Conservation (phyloP, 2,888 invertebrate genomes). For the Hetaerina titia region DNA sequence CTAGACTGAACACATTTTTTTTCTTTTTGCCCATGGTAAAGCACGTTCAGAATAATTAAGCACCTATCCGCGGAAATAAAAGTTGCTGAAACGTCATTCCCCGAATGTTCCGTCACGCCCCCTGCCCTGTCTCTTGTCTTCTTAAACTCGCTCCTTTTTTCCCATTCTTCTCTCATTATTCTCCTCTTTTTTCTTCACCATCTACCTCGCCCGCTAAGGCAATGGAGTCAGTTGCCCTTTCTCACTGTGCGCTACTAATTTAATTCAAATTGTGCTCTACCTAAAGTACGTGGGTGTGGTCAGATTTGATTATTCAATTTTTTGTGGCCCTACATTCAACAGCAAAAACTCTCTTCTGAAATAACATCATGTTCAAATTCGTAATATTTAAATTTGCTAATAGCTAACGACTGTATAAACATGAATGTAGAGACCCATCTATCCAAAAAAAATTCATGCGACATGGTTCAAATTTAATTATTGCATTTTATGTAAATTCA, state of each 20-base stretch:
- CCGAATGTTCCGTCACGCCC: neutral
- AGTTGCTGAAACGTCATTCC: neutral
- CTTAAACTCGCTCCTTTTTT: neutral
- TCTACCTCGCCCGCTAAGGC: neutral
- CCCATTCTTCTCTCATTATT: neutral
- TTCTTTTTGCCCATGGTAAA: neutral
- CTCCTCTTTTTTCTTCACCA: neutral
- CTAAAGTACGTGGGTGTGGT: neutral
- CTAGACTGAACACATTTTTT: neutral
- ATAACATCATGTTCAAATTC: too few relatives aligned
- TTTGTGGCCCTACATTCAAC: neutral
- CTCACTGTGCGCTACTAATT: neutral
- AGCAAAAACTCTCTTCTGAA: too few relatives aligned
- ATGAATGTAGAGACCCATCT: too few relatives aligned
- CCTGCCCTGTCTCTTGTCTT: neutral
- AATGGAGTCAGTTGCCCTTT: neutral
- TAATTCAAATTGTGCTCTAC: neutral
- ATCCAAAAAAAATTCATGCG: too few relatives aligned
- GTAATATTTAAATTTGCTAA: too few relatives aligned
- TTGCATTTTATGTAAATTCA: too few relatives aligned
- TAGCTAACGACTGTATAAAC: too few relatives aligned
- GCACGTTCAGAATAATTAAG: constrained; percentile 22
- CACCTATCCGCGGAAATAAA: neutral
- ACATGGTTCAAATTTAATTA: too few relatives aligned
- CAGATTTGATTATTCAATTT: constrained; percentile 1